Conservation (phyloP, 2,888 invertebrate species). For the Tricholauxania praeusta region DNA sequence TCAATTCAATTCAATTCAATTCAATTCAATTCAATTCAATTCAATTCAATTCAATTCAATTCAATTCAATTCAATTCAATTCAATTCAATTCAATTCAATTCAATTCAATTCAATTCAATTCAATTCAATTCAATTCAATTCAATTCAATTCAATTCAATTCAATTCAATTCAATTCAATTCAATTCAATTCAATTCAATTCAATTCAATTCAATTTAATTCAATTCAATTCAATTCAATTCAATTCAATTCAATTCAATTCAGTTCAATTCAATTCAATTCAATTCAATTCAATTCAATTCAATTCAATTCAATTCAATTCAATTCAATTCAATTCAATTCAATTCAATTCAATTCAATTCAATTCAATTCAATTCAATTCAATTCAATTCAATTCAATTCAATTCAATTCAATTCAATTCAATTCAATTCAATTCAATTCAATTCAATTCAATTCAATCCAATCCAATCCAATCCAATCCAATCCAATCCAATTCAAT, state of each 20-base stretch:
- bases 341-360: background rate
- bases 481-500: no score
- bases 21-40: background rate
- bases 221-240: constrained; percentile 6
- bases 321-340: constrained; percentile 2
- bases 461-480: no score
- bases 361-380: background rate
- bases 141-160: constrained; percentile 7
- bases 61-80: background rate
- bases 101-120: background rate
- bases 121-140: constrained; percentile 8
- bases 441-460: no score
- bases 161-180: background rate
- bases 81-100: constrained; percentile 7
- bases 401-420: no score
- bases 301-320: background rate
- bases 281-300: constrained; percentile 1
- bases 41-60: background rate
- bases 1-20: constrained; percentile 8
- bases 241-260: constrained; percentile 1
- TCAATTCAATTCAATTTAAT: constrained; percentile 1
- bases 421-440: no score
- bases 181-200: constrained; percentile 7
- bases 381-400: background rate
- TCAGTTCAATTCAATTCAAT: constrained; percentile 3